Evolutionary conservation across 2,888 invertebrate species (phyloP), one percentile per base, ranked within the genome.

Genomic region (Drosophila mulleri): DNA sequence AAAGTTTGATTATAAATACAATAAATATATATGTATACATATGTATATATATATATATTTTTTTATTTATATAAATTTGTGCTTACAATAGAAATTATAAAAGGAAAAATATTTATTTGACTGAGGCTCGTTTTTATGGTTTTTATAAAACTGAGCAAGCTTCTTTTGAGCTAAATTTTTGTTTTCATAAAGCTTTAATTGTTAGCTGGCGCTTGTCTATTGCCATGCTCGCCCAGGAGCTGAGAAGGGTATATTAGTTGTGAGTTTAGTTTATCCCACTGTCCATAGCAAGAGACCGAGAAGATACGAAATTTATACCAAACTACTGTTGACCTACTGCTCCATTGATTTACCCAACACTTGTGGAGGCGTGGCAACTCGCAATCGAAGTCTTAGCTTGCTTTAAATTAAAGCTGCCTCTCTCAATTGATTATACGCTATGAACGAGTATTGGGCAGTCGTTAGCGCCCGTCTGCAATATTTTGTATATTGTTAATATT

Each of bases 191-290:
- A 78, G 58, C 70, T 81, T 79, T 79, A 79, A 72, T 73, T 75
- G 70, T 77, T 64, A 60, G 53, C 69, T 81, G 79, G 81, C 79
- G 78, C 78, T 78, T 73, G 65, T 52, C 52, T 56, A 54, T 54
- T 61, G 45, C 44, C 0, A 12, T 32, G 6, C 48, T 18, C 48
- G 48, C 18, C 12, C 48, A 18, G 0, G 2, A 1, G 2, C 6
- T 29, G 32, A 7, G 6, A 18, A 1, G 48, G 1, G 32, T 12
- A 32, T 50, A 50, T 50, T 32, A 3, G 48, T 12, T 50, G n/a
- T 16, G 29, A 29, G 2, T 29, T 29, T 8, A 8, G 2, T 29
- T 29, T 29, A 29, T 8, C 1, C 1, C 29, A 8, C 29, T 29
- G 8, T 29, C 0, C 8, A 8, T 29, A 8, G 29, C 1, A 29